phyloP scores from a whole-genome alignment of 2,888 invertebrate genomes.

The Seladonia tumulorum region DNA sequence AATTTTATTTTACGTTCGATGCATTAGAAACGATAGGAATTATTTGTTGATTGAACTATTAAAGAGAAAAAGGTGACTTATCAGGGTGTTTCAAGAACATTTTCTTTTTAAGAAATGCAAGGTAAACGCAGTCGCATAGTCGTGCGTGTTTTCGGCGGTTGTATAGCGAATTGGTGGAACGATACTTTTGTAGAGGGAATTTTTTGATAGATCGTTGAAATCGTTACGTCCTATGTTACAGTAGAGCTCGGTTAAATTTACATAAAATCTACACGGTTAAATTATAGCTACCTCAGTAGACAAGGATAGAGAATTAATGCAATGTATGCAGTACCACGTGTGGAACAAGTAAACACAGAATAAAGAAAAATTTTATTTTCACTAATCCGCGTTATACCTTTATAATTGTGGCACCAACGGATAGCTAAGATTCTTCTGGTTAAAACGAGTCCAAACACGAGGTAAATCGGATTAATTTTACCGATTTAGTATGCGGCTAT shows the following conservation, averaged over 20 bases:
- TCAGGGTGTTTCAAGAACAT: neutral
- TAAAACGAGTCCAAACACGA: neutral
- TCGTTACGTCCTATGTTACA: slow-evolving; percentile 74
- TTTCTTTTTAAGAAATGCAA: neutral
- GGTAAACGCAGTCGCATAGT: neutral
- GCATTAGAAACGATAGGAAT: neutral
- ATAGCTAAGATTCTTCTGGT: neutral
- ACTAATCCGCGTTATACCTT: neutral
- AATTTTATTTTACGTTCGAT: neutral
- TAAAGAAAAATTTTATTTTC: neutral
- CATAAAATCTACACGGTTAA: neutral
- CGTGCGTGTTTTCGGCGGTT: neutral
- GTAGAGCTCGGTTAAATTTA: neutral
- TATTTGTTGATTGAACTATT: neutral
- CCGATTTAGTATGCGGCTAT: neutral
- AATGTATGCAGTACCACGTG: neutral
- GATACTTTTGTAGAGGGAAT: neutral
- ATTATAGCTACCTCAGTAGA: neutral
- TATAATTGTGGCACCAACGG: neutral
- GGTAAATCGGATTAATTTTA: neutral
- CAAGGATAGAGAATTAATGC: neutral
- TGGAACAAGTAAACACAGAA: neutral
- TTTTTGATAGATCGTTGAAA: slow-evolving; percentile 13
- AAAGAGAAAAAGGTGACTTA: neutral
- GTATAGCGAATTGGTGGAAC: neutral